Percentiles rank a stretch among this genome's conserved stretches.
Conservation (phyloP, 1,140 invertebrate species). For the Colletes gigas region DNA sequence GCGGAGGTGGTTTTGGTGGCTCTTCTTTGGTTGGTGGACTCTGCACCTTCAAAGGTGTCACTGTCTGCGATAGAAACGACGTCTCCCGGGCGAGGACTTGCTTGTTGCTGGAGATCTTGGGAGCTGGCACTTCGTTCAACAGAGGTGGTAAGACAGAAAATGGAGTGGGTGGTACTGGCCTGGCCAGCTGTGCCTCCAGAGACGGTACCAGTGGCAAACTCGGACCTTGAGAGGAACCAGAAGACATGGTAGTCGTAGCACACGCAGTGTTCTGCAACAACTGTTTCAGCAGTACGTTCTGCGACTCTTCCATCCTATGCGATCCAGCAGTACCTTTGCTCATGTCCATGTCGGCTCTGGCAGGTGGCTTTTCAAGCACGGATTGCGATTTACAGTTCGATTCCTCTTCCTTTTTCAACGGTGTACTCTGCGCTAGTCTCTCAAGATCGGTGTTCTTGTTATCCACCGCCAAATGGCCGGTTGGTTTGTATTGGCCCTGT, state of each 20-base stretch:
- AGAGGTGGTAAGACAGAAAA: slow-evolving; percentile 79
- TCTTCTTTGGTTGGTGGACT: slow-evolving; percentile 81
- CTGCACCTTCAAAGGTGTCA: slow-evolving; percentile 65
- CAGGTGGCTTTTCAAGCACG: slow-evolving; percentile 63
- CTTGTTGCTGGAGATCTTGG: slow-evolving; percentile 61
- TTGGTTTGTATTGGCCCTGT: slow-evolving; percentile 72
- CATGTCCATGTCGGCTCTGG: slow-evolving; percentile 65
- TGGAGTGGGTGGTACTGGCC: slow-evolving; percentile 85
- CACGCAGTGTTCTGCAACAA: slow-evolving; percentile 92
- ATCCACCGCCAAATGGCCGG: slow-evolving; percentile 73
- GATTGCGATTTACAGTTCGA: slow-evolving; percentile 54
- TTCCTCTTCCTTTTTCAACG: slow-evolving; percentile 73
- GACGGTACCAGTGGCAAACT: slow-evolving; percentile 87
- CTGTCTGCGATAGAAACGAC: slow-evolving; percentile 81
- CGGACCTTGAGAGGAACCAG: slow-evolving; percentile 81
- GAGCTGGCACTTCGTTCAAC: slow-evolving; percentile 70
- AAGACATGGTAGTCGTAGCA: slow-evolving; percentile 81
- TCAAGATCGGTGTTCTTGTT: slow-evolving; percentile 74
- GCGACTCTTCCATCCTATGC: slow-evolving; percentile 87
- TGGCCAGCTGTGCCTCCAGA: slow-evolving; percentile 87
- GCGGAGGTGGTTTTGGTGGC: slow-evolving; percentile 80
- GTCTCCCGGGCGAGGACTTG: slow-evolving; percentile 81
- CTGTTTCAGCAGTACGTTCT: slow-evolving; percentile 95
- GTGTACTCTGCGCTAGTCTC: slow-evolving; percentile 54
- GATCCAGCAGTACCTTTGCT: slow-evolving; percentile 64